These are phyloP conservation scores for Sturnus vulgaris DNA, from an alignment of 2,113 vertebrate genomes.

Conservation along the genomic window DNA sequence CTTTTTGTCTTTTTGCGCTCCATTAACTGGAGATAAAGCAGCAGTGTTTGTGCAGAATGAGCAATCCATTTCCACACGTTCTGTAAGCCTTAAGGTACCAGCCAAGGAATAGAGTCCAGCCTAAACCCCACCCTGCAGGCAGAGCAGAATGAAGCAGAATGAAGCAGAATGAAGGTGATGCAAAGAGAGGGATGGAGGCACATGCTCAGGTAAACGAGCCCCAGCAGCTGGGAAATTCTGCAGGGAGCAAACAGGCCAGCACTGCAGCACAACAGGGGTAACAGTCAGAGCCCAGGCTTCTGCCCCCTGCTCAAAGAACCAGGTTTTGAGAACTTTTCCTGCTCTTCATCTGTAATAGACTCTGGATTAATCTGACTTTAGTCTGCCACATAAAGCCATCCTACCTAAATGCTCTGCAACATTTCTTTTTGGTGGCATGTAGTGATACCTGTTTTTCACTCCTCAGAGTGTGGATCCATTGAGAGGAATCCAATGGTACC, in stretches of 20 bases:
- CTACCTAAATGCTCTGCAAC: background rate
- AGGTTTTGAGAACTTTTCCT: background rate
- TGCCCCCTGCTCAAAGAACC: background rate
- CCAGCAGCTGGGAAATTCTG: background rate
- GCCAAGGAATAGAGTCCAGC: background rate
- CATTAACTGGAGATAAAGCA: background rate
- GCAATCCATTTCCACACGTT: background rate
- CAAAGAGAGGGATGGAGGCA: background rate
- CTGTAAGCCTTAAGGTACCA: background rate
- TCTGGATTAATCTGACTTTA: background rate
- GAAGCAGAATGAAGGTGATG: background rate
- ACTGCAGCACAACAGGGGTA: background rate
- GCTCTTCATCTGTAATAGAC: background rate
- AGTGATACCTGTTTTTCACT: background rate
- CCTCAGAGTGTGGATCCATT: background rate
- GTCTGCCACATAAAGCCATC: background rate
- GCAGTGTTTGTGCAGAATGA: background rate
- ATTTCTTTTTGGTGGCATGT: accelerated
- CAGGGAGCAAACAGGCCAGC: background rate
- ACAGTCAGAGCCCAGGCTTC: background rate
- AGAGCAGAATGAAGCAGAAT: background rate
- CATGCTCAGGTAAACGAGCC: accelerated
- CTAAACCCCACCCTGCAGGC: background rate
- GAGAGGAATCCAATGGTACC: background rate
- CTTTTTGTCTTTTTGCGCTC: background rate